A percentile compares a stretch with the other conserved stretches of the same genome.
Evolutionary conservation across 2,113 vertebrate species (phyloP).

Genomic region (Pelusios castaneus): DNA sequence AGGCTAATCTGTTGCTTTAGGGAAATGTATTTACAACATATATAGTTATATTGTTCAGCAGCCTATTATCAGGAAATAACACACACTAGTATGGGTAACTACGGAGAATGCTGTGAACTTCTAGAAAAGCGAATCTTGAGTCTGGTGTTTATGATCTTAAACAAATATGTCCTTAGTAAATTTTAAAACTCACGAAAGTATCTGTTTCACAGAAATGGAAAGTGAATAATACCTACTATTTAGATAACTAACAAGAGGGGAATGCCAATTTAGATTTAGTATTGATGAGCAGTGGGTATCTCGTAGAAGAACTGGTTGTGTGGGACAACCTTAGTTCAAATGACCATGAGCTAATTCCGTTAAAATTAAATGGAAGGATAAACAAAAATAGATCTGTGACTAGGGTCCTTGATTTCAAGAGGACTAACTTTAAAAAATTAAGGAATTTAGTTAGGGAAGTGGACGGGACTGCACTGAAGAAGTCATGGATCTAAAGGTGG

Average conservation of each 20-base stretch:
- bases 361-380: too few species aligned
- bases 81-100: neutral
- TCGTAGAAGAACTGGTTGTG: too few species aligned
- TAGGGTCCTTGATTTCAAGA: too few species aligned
- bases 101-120: neutral
- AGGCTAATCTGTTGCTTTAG: neutral
- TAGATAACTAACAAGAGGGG: neutral
- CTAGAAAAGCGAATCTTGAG: neutral
- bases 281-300: too few species aligned
- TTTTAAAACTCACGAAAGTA: neutral
- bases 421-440: too few species aligned
- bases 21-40: neutral
- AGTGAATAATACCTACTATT: conserved; percentile 16
- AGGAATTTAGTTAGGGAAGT: too few species aligned
- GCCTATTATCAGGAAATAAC: rapidly evolving
- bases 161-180: conserved; percentile 16
- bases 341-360: too few species aligned
- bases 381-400: too few species aligned
- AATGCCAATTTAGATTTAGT: too few species aligned
- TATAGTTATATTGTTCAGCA: neutral
- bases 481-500: too few species aligned
- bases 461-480: too few species aligned
- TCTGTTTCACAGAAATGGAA: neutral
- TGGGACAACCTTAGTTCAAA: too few species aligned
- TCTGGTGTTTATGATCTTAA: neutral